Percentiles rank a stretch among this genome's conserved stretches.
These are phyloP conservation scores for Cephalopachus bancanus DNA, from an alignment of 2,797 vertebrate species.

Conservation along the genomic window DNA sequence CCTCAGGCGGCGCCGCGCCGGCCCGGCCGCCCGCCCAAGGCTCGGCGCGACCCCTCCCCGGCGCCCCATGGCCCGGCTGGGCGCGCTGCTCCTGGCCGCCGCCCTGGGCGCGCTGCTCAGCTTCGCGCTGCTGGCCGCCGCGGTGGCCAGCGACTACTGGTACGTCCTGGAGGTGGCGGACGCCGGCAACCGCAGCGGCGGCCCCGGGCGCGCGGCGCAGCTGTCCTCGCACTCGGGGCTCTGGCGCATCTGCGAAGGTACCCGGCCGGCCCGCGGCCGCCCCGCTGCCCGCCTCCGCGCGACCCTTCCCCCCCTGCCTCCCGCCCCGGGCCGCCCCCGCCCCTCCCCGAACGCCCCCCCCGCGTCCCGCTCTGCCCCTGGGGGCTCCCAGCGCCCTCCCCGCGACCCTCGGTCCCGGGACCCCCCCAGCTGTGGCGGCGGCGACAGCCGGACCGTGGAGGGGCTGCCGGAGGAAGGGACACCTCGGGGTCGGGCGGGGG, in stretches of 20 bases:
- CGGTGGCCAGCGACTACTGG: conserved; percentile 92
- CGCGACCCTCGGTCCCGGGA: background rate
- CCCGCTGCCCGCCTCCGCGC: rapidly evolving
- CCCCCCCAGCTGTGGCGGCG: background rate
- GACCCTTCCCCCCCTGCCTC: rapidly evolving
- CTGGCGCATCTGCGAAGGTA: conserved; percentile 93
- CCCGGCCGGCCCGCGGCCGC: rapidly evolving
- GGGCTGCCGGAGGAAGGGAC: too few species aligned
- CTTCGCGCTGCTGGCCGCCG: conserved; percentile 89
- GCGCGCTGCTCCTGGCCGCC: conserved; percentile 14
- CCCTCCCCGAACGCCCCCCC: background rate
- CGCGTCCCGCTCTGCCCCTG: too few species aligned
- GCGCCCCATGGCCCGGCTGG: background rate
- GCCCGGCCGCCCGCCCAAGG: rapidly evolving
- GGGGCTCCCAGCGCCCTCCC: too few species aligned
- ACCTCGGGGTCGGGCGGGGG: background rate
- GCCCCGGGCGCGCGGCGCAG: conserved; percentile 72
- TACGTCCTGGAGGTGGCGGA: conserved; percentile 91
- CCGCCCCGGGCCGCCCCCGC: background rate
- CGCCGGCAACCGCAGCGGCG: conserved; percentile 61
- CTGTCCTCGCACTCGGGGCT: conserved; percentile 92
- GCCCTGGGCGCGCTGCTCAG: conserved; percentile 88
- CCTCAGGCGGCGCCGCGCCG: background rate
- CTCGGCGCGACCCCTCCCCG: background rate
- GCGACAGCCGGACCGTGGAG: background rate